Evolutionary conservation across 2,888 invertebrate species (phyloP).

Genomic region (Entomobrya multifasciata): DNA sequence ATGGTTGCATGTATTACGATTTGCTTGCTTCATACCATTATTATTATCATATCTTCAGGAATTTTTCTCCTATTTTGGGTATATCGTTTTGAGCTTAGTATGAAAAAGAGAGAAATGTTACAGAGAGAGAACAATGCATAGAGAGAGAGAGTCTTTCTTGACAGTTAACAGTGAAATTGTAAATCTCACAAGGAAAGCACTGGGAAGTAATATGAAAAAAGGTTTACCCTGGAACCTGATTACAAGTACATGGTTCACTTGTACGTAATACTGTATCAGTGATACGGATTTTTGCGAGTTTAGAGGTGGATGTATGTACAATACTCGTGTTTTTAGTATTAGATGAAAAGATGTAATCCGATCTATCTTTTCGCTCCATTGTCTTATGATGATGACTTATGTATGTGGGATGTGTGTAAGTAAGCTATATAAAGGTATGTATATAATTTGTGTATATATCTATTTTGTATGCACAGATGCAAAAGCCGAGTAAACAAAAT

Average conservation of each 20-base stretch:
- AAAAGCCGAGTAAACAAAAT: conserved; percentile 63
- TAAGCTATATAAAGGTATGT: no score
- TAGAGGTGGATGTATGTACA: background rate
- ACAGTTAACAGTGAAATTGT: conserved; percentile 15
- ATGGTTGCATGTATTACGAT: conserved; percentile 67
- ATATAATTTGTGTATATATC: no score
- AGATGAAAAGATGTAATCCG: background rate
- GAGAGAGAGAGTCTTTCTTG: background rate
- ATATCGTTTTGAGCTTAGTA: conserved; percentile 13
- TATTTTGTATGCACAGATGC: conserved; percentile 52
- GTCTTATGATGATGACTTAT: no score
- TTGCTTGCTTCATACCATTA: conserved; percentile 42
- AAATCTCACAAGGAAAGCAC: background rate
- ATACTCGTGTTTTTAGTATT: background rate
- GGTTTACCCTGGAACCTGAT: no score
- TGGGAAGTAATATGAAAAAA: background rate
- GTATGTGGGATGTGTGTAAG: background rate
- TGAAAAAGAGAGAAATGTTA: background rate
- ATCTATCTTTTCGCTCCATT: background rate
- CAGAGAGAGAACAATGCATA: background rate
- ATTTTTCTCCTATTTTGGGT: conserved; percentile 23
- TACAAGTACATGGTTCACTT: background rate
- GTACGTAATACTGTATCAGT: no score
- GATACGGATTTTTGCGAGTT: background rate
- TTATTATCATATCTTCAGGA: conserved; percentile 25